Conservation (phyloP, 2,113 vertebrate species). For the Indicator maculatus region DNA sequence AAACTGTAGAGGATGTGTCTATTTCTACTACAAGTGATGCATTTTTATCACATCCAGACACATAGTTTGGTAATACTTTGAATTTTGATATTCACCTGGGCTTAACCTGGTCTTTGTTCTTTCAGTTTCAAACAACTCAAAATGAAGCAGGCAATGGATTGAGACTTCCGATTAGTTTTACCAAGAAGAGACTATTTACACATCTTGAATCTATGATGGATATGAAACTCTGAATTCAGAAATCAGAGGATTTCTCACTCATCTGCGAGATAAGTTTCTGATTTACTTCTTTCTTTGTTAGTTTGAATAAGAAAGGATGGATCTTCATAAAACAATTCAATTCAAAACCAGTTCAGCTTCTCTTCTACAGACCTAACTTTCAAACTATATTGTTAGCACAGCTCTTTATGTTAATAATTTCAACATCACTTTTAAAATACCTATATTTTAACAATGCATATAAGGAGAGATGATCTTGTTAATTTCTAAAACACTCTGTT, state of each 20-base stretch:
- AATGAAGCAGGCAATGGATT: background rate
- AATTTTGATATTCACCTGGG: background rate
- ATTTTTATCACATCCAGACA: background rate
- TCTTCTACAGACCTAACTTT: background rate
- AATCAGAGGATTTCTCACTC: background rate
- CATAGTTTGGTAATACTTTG: background rate
- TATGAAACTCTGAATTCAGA: background rate
- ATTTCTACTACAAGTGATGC: background rate
- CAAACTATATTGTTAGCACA: background rate
- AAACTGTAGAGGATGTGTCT: background rate
- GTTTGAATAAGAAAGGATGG: background rate
- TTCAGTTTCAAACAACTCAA: background rate
- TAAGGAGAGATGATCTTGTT: background rate
- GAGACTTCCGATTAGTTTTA: background rate
- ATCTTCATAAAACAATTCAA: background rate
- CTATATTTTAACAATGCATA: background rate
- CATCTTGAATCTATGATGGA: background rate
- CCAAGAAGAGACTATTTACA: background rate
- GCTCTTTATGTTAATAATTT: background rate
- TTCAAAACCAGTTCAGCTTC: background rate
- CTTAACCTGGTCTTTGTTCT: conserved; percentile 12
- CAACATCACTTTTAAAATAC: background rate
- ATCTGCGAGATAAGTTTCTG: background rate
- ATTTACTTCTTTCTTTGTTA: background rate
- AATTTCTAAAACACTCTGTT: background rate